A percentile compares a stretch with the other conserved stretches of the same genome.
phyloP scores from a whole-genome alignment of 2,888 invertebrate species.

The Cryptocephalus primarius region DNA sequence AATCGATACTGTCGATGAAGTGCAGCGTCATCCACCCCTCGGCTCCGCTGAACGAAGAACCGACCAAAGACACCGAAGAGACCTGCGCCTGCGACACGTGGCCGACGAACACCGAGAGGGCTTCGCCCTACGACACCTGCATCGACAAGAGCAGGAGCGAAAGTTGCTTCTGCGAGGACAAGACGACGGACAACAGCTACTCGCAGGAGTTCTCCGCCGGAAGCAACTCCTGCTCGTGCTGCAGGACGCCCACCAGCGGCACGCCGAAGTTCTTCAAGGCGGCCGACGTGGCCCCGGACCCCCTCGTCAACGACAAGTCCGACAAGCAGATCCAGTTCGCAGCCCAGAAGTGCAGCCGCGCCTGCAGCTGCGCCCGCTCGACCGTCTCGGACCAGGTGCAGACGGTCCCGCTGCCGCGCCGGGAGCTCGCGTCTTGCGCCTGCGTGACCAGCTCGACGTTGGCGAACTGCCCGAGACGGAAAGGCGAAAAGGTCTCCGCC shows the following conservation, averaged over 20 bases:
- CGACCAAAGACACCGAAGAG: conserved; percentile 12
- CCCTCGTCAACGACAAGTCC: neutral
- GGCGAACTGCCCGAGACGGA: too few species aligned
- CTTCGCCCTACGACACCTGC: neutral
- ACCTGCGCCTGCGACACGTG: neutral
- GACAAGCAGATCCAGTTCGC: neutral
- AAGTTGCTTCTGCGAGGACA: neutral
- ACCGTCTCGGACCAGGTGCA: too few species aligned
- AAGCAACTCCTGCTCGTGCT: neutral
- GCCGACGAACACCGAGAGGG: neutral
- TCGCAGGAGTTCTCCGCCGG: neutral
- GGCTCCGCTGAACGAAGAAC: conserved; percentile 7
- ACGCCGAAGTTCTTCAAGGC: neutral
- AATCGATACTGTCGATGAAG: conserved; percentile 16
- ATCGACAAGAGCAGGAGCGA: neutral
- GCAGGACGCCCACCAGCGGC: neutral
- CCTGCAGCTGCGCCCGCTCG: too few species aligned
- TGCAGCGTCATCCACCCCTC: conserved; percentile 8
- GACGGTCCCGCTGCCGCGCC: too few species aligned
- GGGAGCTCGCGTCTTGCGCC: too few species aligned
- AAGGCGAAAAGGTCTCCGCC: too few species aligned
- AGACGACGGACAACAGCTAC: neutral
- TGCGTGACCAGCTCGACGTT: too few species aligned
- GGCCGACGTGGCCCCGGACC: neutral
- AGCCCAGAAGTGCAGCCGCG: too few species aligned